phyloP scores from a whole-genome alignment of 2,888 invertebrate genomes.

The Cylindroiulus punctatus region DNA sequence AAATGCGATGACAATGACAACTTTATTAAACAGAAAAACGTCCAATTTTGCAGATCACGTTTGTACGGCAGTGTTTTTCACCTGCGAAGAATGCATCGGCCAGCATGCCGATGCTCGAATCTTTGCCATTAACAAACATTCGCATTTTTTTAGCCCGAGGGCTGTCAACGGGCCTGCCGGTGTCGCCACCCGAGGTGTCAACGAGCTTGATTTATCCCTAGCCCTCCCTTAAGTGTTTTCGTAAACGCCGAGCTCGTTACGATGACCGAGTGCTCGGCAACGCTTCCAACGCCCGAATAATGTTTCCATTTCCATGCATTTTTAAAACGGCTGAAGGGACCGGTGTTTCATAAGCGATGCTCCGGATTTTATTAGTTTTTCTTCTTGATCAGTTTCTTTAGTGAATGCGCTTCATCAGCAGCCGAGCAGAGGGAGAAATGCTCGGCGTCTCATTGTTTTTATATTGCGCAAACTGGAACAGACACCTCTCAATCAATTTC shows the following conservation, averaged over 20 bases:
- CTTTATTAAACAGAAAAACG: too few relatives aligned
- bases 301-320: slow-evolving; percentile 9
- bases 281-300: background rate
- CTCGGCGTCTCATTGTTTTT: background rate
- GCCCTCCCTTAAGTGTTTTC: background rate
- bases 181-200: too few relatives aligned
- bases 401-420: background rate
- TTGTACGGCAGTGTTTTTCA: too few relatives aligned
- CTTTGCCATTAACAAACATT: too few relatives aligned
- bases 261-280: background rate
- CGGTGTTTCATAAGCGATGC: background rate
- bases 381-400: background rate
- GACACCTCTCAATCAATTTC: slow-evolving; percentile 32
- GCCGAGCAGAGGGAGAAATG: background rate
- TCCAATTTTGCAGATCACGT: too few relatives aligned
- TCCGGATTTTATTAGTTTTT: slow-evolving; percentile 31
- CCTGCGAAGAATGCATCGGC: too few relatives aligned
- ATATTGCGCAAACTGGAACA: slow-evolving; percentile 25
- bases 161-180: too few relatives aligned
- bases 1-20: too few relatives aligned
- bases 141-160: too few relatives aligned
- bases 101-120: too few relatives aligned
- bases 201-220: slow-evolving; percentile 39
- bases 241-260: background rate
- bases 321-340: background rate